These are phyloP conservation scores for Archivesica marissinica DNA, from an alignment of 1,140 invertebrate genomes.

Conservation along the genomic window DNA sequence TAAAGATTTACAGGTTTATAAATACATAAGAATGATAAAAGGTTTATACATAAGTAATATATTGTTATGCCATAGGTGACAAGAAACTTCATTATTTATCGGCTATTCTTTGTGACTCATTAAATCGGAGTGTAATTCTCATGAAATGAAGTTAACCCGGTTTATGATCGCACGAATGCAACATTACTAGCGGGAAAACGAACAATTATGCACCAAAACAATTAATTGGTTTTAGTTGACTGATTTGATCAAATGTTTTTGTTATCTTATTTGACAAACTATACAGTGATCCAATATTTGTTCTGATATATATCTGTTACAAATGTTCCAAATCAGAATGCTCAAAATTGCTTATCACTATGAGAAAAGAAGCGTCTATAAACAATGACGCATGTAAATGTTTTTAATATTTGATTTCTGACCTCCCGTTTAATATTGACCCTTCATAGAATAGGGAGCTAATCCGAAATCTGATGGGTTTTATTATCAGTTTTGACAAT, in stretches of 20 bases:
- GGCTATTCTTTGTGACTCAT: slow-evolving; percentile 5
- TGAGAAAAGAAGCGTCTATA: neutral
- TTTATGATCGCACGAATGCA: neutral
- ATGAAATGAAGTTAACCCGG: neutral
- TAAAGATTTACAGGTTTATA: too few relatives aligned
- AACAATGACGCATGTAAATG: slow-evolving; percentile 38
- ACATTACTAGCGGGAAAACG: slow-evolving; percentile 19
- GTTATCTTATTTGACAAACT: slow-evolving; percentile 15
- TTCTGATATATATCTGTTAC: neutral
- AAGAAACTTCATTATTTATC: too few relatives aligned
- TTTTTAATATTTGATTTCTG: neutral
- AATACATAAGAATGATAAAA: too few relatives aligned
- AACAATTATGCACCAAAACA: neutral
- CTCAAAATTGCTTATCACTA: neutral
- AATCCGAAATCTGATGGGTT: neutral
- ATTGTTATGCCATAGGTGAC: too few relatives aligned
- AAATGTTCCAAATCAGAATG: neutral
- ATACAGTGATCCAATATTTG: neutral
- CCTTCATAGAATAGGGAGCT: neutral
- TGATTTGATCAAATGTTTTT: too few relatives aligned
- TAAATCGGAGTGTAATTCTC: neutral
- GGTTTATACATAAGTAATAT: too few relatives aligned
- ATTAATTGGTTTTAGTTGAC: slow-evolving; percentile 3
- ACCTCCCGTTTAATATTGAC: neutral
- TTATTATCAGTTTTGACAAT: slow-evolving; percentile 11